A percentile compares a stretch with the other conserved stretches of the same genome.
phyloP scores from a whole-genome alignment of 2,888 invertebrate species.

The Galerucella pusilla region DNA sequence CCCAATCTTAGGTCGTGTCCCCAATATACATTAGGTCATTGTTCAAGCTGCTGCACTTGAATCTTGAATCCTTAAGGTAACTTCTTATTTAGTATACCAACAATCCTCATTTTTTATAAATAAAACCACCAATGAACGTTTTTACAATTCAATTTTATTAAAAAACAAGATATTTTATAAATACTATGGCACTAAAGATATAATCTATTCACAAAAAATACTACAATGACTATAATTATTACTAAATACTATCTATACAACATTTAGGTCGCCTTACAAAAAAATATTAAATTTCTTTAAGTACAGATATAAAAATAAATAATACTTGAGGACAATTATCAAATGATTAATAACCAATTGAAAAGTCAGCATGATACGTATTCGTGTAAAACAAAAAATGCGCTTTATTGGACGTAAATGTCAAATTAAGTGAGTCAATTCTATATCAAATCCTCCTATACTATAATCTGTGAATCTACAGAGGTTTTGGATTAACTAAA shows the following conservation, averaged over 20 bases:
- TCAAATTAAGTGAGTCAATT: no score
- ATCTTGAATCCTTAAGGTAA: no score
- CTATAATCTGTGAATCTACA: no score
- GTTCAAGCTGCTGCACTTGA: no score
- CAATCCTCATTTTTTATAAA: background rate
- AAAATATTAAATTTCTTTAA: conserved; percentile 16
- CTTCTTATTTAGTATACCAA: no score
- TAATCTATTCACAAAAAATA: conserved; percentile 21
- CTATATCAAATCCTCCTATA: no score
- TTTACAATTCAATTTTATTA: conserved; percentile 23
- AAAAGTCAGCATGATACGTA: no score
- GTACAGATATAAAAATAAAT: conserved; percentile 30
- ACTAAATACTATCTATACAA: conserved; percentile 6
- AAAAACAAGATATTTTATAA: conserved; percentile 39
- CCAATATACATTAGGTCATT: no score
- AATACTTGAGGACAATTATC: conserved; percentile 24
- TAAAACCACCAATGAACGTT: background rate
- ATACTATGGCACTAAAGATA: conserved; percentile 44
- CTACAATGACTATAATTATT: conserved; percentile 11
- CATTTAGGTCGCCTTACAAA: background rate
- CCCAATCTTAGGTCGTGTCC: no score
- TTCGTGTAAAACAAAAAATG: no score
- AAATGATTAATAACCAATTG: conserved; percentile 1
- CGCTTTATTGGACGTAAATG: no score
- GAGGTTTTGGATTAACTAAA: no score